These are phyloP conservation scores for Spodoptera litura DNA, from an alignment of 1,140 invertebrate genomes.

Conservation along the genomic window DNA sequence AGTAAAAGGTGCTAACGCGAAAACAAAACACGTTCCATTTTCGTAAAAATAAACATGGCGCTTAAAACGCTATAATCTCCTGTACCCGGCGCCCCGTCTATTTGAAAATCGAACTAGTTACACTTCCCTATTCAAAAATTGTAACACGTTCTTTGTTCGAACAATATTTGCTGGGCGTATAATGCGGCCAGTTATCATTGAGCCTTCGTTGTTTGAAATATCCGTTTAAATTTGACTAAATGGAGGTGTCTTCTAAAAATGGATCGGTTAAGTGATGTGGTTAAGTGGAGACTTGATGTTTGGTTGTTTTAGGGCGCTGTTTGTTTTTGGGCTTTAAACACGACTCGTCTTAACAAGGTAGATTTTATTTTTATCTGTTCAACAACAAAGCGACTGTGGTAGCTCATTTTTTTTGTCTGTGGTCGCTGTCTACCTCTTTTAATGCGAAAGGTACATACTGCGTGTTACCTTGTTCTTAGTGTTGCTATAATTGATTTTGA, in stretches of 20 bases:
- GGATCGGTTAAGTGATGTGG: slow-evolving; percentile 76
- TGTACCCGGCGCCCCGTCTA: slow-evolving; percentile 63
- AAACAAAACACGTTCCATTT: slow-evolving; percentile 79
- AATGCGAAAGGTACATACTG: slow-evolving; percentile 32
- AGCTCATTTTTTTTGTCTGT: slow-evolving; percentile 43
- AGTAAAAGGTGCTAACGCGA: slow-evolving; percentile 84
- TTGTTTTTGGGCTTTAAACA: slow-evolving; percentile 75
- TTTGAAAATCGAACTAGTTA: slow-evolving; percentile 71
- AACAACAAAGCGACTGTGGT: slow-evolving; percentile 56
- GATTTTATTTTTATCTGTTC: slow-evolving; percentile 70
- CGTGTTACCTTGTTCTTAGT: slow-evolving; percentile 25
- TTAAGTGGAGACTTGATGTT: slow-evolving; percentile 79
- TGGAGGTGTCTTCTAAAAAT: slow-evolving; percentile 63
- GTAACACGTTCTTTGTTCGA: slow-evolving; percentile 75
- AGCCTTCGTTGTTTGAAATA: slow-evolving; percentile 51
- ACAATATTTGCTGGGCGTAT: slow-evolving; percentile 77
- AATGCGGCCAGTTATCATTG: slow-evolving; percentile 71
- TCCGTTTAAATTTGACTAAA: slow-evolving; percentile 47
- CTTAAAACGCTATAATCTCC: slow-evolving; percentile 79
- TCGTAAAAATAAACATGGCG: slow-evolving; percentile 75
- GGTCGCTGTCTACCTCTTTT: slow-evolving; percentile 36
- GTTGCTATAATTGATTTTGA: slow-evolving; percentile 21
- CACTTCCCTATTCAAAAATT: slow-evolving; percentile 72
- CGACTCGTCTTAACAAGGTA: slow-evolving; percentile 75
- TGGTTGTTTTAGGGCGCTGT: slow-evolving; percentile 80